Conservation (phyloP, 2,888 invertebrate species). For the Hanleya hanleyi region DNA sequence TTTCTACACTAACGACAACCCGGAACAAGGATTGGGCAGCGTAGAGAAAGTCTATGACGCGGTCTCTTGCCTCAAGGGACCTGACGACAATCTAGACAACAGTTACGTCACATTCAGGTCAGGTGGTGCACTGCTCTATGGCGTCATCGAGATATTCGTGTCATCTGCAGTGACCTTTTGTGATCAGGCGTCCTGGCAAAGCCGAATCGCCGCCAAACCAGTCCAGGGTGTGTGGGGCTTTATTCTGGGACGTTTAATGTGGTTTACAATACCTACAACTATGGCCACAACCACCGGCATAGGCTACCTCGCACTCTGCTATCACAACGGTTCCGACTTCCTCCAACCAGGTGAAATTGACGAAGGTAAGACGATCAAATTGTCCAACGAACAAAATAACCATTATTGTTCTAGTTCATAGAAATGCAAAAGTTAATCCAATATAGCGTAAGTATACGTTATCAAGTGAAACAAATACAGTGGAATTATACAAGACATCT, state of each 20-base stretch:
- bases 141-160: conserved; percentile 69
- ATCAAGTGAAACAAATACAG: no score
- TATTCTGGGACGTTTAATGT: conserved; percentile 70
- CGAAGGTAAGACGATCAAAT: conserved; percentile 49
- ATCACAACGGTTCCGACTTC: conserved; percentile 59
- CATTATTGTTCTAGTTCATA: no score
- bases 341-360: conserved; percentile 57
- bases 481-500: no score
- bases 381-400: neutral
- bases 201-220: conserved; percentile 71
- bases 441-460: no score
- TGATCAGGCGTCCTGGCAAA: conserved; percentile 73
- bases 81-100: conserved; percentile 57
- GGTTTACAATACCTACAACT: conserved; percentile 73
- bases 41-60: conserved; percentile 59
- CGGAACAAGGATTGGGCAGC: conserved; percentile 53
- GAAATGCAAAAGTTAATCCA: no score
- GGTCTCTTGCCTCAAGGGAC: conserved; percentile 63
- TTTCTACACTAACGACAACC: conserved; percentile 54
- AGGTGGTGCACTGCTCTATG: conserved; percentile 62
- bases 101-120: conserved; percentile 66
- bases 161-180: conserved; percentile 68
- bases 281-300: conserved; percentile 73
- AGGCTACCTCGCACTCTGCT: conserved; percentile 68
- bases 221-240: conserved; percentile 72